A percentile compares a stretch with the other conserved stretches of the same genome.
Evolutionary conservation across 2,113 vertebrate genomes (phyloP).

Genomic region (Amazona vittata): DNA sequence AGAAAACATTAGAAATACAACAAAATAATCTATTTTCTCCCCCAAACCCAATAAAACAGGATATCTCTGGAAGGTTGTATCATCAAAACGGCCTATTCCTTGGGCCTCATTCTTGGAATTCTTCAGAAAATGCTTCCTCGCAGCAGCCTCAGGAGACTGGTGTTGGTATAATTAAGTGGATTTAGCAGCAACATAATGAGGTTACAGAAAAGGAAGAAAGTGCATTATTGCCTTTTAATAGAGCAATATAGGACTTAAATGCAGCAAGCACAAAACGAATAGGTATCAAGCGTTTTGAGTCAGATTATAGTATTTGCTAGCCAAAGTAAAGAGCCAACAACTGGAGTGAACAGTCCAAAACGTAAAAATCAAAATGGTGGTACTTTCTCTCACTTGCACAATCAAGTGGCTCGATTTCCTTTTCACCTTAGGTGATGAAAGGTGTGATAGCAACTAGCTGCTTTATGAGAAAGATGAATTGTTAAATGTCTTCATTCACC

Average conservation of each 20-base stretch:
- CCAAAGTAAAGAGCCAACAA: not conserved
- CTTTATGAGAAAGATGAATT: not conserved
- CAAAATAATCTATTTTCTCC: not conserved
- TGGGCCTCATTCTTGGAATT: not conserved
- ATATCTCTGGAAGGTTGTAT: not conserved
- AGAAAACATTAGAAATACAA: not conserved
- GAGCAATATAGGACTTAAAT: not conserved
- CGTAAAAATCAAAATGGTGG: not conserved
- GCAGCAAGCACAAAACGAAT: not conserved
- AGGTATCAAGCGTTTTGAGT: not conserved
- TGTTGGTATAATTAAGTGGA: not conserved
- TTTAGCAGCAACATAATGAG: not conserved
- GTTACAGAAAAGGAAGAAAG: not conserved
- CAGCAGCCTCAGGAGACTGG: not conserved
- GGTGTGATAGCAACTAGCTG: not conserved
- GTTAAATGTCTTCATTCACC: not conserved
- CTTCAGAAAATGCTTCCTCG: not conserved
- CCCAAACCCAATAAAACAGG: not conserved
- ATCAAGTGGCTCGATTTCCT: not conserved
- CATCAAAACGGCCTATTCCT: not conserved
- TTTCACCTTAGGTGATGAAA: not conserved
- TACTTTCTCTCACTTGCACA: not conserved
- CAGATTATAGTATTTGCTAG: not conserved
- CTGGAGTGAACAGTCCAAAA: not conserved
- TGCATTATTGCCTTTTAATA: constrained; percentile 33